Percentiles rank a stretch among this genome's conserved stretches.
Evolutionary conservation across 2,797 vertebrate genomes (phyloP).

Genomic region (Mustela erminea): DNA sequence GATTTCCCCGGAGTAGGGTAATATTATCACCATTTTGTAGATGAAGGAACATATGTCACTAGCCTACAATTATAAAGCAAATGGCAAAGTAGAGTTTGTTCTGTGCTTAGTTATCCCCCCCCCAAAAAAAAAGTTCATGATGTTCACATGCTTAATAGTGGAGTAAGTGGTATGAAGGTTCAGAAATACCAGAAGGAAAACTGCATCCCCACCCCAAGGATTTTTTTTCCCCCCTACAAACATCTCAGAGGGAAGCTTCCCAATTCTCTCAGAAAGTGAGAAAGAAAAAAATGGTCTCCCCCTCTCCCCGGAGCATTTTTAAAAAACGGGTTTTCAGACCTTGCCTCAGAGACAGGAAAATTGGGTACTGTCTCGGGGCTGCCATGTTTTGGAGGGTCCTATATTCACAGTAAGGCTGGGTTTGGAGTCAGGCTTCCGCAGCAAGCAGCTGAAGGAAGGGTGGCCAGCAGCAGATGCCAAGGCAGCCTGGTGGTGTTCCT

Average conservation of each 20-base stretch:
- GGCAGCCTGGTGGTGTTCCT: neutral
- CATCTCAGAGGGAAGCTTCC: neutral
- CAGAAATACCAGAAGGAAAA: conserved; percentile 57
- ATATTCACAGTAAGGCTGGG: neutral
- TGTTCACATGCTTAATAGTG: conserved; percentile 71
- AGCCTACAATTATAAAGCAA: conserved; percentile 75
- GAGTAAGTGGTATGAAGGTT: conserved; percentile 59
- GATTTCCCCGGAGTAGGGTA: conserved; percentile 68
- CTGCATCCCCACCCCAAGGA: neutral
- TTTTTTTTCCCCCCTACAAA: neutral
- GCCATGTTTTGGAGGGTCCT: neutral
- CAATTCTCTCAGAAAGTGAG: conserved; percentile 46
- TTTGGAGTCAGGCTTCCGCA: neutral
- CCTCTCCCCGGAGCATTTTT: neutral
- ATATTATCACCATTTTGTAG: conserved; percentile 74
- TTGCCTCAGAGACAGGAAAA: conserved; percentile 1
- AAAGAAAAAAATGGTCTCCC: neutral
- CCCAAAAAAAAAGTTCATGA: conserved; percentile 24
- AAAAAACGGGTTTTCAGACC: conserved; percentile 7
- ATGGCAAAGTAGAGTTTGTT: conserved; percentile 75
- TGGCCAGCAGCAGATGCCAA: neutral
- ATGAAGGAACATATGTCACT: conserved; percentile 74
- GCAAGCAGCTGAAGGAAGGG: neutral
- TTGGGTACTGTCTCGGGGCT: neutral
- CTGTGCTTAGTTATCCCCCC: conserved; percentile 70